These are phyloP conservation scores for Scomber scombrus DNA, from an alignment of 2,113 vertebrate genomes.

Conservation along the genomic window DNA sequence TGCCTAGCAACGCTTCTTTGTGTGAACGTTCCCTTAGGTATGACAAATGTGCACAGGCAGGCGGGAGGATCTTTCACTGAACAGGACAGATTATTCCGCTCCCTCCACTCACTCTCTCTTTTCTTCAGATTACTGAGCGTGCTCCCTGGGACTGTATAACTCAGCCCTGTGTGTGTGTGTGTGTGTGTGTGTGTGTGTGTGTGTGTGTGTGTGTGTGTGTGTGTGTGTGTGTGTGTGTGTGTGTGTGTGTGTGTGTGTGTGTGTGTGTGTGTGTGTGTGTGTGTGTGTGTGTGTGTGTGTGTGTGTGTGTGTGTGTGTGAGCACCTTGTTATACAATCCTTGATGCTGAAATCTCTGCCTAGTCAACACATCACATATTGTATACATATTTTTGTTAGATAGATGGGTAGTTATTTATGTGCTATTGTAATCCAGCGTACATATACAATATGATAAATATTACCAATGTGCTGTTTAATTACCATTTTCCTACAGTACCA, in stretches of 20 bases:
- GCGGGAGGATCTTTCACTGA: slow-evolving; percentile 42
- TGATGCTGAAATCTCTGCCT: slow-evolving; percentile 21
- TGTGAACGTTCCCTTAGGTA: slow-evolving; percentile 32
- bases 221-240: no score
- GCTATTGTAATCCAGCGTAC: background rate
- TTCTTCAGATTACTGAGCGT: slow-evolving; percentile 38
- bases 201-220: no score
- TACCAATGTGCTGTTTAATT: background rate
- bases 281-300: no score
- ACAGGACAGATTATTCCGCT: slow-evolving; percentile 58
- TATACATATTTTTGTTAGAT: background rate
- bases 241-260: slow-evolving; percentile 3
- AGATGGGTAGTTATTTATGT: background rate
- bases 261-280: no score
- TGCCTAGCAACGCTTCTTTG: slow-evolving; percentile 32
- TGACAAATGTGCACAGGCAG: slow-evolving; percentile 61
- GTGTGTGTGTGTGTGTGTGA: slow-evolving; percentile 4
- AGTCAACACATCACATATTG: background rate
- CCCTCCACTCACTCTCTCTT: slow-evolving; percentile 20
- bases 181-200: no score
- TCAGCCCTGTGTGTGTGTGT: slow-evolving; percentile 21
- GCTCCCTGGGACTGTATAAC: slow-evolving; percentile 34
- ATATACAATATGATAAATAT: background rate
- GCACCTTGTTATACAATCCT: slow-evolving; percentile 35
- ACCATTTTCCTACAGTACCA: background rate